These are phyloP conservation scores for Trialeurodes vaporariorum DNA, from an alignment of 1,140 invertebrate genomes.

Conservation along the genomic window DNA sequence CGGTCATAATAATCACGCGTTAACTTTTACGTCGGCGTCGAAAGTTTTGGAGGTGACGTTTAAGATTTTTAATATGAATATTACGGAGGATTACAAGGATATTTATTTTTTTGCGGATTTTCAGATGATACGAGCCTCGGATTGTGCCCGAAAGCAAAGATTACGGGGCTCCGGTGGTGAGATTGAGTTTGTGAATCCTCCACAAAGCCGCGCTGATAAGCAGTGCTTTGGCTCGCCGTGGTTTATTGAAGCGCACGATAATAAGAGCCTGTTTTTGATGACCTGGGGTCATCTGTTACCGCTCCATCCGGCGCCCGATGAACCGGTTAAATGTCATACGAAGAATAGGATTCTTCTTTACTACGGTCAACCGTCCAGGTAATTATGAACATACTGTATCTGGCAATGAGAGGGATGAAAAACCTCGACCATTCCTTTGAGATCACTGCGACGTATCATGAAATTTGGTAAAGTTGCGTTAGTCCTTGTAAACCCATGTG, in stretches of 20 bases:
- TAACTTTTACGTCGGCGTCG: slow-evolving; percentile 13
- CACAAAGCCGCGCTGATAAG: slow-evolving; percentile 36
- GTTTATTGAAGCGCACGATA: slow-evolving; percentile 61
- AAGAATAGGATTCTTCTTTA: slow-evolving; percentile 61
- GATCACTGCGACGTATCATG: no score
- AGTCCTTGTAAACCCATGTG: no score
- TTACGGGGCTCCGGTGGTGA: slow-evolving; percentile 58
- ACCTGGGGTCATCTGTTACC: slow-evolving; percentile 42
- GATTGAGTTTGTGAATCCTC: slow-evolving; percentile 42
- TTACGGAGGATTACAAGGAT: slow-evolving; percentile 64
- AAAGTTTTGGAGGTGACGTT: slow-evolving; percentile 48
- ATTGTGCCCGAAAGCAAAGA: slow-evolving; percentile 50
- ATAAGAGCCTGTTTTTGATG: slow-evolving; percentile 57
- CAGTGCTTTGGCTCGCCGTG: slow-evolving; percentile 58
- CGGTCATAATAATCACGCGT: slow-evolving; percentile 38
- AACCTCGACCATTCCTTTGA: background rate
- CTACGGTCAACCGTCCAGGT: slow-evolving; percentile 38
- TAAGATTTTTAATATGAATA: slow-evolving; percentile 59
- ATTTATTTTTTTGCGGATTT: slow-evolving; percentile 66
- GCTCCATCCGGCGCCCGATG: slow-evolving; percentile 20
- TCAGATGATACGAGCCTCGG: slow-evolving; percentile 47
- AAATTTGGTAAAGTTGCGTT: no score
- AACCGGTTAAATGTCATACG: slow-evolving; percentile 42
- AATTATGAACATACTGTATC: no score
- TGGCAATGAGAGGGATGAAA: background rate